Conservation (phyloP, 1,140 invertebrate genomes). For the Palaemon carinicauda region DNA sequence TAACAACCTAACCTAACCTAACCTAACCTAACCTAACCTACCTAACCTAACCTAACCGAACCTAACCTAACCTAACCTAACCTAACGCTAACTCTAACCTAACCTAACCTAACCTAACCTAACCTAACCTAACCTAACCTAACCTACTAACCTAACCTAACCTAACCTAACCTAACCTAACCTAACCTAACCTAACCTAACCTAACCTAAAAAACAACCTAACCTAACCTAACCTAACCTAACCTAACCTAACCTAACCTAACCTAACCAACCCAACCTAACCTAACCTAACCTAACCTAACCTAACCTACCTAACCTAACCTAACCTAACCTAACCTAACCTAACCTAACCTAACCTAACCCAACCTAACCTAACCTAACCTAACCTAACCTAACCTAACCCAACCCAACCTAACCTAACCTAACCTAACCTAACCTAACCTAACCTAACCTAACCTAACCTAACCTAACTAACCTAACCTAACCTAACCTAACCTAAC, state of each 20-base stretch:
- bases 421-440: conserved; percentile 7
- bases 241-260: conserved; percentile 35
- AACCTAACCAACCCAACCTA: conserved; percentile 27
- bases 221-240: conserved; percentile 27
- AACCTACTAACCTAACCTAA: neutral
- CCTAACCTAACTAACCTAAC: conserved; percentile 20
- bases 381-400: neutral
- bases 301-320: neutral
- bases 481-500: conserved; percentile 22
- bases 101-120: conserved; percentile 38
- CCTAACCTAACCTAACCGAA: conserved; percentile 13
- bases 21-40: conserved; percentile 39
- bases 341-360: neutral
- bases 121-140: conserved; percentile 24
- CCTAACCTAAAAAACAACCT: conserved; percentile 35
- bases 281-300: conserved; percentile 38
- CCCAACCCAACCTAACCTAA: conserved; percentile 14
- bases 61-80: conserved; percentile 36
- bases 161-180: neutral
- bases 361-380: neutral
- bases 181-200: conserved; percentile 12
- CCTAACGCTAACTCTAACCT: no score
- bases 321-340: conserved; percentile 9
- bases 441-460: conserved; percentile 14
- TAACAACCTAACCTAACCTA: conserved; percentile 28